Conservation (phyloP, 2,888 invertebrate species). For the Drepana falcataria region DNA sequence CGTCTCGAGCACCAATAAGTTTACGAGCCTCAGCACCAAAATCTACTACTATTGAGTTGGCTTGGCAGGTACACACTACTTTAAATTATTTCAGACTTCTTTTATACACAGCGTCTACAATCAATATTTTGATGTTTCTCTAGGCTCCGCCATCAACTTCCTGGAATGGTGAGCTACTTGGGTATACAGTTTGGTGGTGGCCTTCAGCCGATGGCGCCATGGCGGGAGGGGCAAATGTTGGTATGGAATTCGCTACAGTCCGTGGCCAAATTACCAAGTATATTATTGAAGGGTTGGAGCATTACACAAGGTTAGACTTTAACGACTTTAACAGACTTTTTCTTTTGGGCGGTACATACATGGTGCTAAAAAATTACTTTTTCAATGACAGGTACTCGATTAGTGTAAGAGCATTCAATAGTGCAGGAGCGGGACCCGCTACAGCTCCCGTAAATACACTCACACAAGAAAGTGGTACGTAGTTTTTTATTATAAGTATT, state of each 20-base stretch:
- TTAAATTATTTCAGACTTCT: background rate
- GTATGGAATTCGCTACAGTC: slow-evolving; percentile 81
- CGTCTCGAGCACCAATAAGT: slow-evolving; percentile 58
- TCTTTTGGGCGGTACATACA: background rate
- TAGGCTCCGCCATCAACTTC: slow-evolving; percentile 83
- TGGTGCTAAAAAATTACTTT: background rate
- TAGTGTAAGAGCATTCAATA: slow-evolving; percentile 91
- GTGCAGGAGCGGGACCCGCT: slow-evolving; percentile 89
- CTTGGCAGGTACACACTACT: slow-evolving; percentile 54
- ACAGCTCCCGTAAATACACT: slow-evolving; percentile 86
- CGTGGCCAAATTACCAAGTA: slow-evolving; percentile 85
- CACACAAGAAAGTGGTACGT: slow-evolving; percentile 89
- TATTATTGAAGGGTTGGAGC: slow-evolving; percentile 84
- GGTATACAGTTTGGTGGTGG: slow-evolving; percentile 87
- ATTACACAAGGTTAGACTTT: slow-evolving; percentile 83
- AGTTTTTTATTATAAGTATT: background rate
- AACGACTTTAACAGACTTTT: background rate
- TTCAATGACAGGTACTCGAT: slow-evolving; percentile 82
- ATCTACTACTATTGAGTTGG: slow-evolving; percentile 59
- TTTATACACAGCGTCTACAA: background rate
- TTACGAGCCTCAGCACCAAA: slow-evolving; percentile 62
- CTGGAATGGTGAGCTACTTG: slow-evolving; percentile 87
- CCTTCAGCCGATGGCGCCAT: slow-evolving; percentile 62
- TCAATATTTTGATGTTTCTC: slow-evolving; percentile 3
- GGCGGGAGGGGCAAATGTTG: slow-evolving; percentile 55